Percentiles rank a stretch among this genome's conserved stretches.
These are phyloP conservation scores for sheep (Ovis aries) DNA, from an alignment of 2,113 vertebrate species.

Conservation along the genomic window DNA sequence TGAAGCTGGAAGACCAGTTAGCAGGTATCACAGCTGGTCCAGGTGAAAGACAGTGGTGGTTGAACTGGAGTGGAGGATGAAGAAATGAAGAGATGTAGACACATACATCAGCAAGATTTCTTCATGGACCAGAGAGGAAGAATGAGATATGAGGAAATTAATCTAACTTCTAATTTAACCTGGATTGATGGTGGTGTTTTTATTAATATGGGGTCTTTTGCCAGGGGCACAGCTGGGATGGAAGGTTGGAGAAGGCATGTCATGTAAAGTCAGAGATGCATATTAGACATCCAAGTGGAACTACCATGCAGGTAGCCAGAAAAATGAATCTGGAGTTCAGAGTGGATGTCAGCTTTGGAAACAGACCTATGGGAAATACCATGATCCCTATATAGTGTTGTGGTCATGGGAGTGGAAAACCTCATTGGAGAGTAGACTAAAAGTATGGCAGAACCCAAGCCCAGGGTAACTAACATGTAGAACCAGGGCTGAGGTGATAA, in stretches of 20 bases:
- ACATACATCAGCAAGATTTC: not conserved
- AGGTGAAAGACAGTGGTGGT: not conserved
- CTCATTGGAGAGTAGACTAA: not conserved
- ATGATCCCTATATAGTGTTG: not conserved
- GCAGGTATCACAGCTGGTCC: not conserved
- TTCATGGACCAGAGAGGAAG: not conserved
- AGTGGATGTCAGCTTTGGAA: not conserved
- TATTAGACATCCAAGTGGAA: not conserved
- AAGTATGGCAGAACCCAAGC: not conserved
- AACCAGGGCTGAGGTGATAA: not conserved
- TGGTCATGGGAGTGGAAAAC: not conserved
- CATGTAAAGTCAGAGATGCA: not conserved
- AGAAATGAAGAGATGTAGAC: not conserved
- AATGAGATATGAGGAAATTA: not conserved
- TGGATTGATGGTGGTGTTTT: not conserved
- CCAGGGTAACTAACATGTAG: not conserved
- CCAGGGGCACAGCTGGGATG: not conserved
- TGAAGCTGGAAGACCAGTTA: not conserved
- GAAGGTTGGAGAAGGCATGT: not conserved
- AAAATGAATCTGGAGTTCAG: not conserved
- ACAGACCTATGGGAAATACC: not conserved
- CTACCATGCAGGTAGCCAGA: not conserved
- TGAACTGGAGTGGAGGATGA: not conserved
- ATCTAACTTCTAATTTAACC: not conserved
- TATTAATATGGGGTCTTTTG: not conserved